Conservation (phyloP, 30 jellyfish, hydroid and myxozoan genomes). For the Catostylus mosaicus region DNA sequence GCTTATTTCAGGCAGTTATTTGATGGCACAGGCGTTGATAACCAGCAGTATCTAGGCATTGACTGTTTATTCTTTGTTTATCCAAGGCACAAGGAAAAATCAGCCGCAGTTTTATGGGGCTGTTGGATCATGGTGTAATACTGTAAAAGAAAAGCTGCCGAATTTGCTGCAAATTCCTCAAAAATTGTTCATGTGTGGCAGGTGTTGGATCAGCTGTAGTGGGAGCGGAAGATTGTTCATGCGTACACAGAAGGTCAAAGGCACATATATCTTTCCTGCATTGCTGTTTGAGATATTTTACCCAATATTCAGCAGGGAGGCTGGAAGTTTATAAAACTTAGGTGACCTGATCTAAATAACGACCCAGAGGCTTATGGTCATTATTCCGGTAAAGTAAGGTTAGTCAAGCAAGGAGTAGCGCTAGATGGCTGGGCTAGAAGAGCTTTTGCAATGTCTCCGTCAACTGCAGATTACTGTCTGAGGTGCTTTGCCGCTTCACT, state of each 20-base stretch:
- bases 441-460: not conserved
- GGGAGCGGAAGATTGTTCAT: not conserved
- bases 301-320: conserved; percentile 16
- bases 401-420: conserved; percentile 3
- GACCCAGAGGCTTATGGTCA: conserved; percentile 12
- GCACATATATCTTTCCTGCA: conserved; percentile 39
- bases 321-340: conserved; percentile 21
- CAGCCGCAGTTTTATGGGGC: conserved; percentile 16
- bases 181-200: not conserved
- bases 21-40: too few relatives aligned
- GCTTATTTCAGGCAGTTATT: conserved; percentile 15
- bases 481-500: too few relatives aligned
- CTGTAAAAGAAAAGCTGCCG: conserved; percentile 20
- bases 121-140: conserved; percentile 21
- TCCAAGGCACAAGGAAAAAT: conserved; percentile 18
- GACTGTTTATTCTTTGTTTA: conserved; percentile 5
- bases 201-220: not conserved
- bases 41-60: conserved; percentile 1
- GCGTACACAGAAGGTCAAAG: conserved; percentile 4
- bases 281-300: conserved; percentile 24
- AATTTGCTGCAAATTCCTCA: conserved; percentile 24
- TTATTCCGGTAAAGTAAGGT: conserved; percentile 29
- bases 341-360: conserved; percentile 15
- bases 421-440: not conserved
- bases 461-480: too few relatives aligned